Percentiles rank a stretch among this genome's conserved stretches.
Conservation (phyloP, 2,797 vertebrate species). For the Labeo calbasu region DNA sequence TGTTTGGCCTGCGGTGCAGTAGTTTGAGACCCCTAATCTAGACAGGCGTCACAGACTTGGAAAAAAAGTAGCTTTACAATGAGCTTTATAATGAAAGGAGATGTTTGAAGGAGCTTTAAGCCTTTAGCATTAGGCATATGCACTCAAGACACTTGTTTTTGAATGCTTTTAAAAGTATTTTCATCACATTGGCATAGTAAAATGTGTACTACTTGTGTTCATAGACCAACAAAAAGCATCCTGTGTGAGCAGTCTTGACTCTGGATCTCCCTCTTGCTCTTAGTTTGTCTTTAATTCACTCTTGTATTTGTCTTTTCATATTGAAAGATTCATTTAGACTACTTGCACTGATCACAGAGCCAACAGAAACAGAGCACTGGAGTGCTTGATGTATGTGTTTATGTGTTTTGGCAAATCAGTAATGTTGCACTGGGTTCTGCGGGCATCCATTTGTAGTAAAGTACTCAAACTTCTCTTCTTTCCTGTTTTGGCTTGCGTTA, state of each 20-base stretch:
- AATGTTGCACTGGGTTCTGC: slow-evolving; percentile 64
- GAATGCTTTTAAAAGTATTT: neutral
- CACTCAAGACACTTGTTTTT: neutral
- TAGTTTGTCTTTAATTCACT: slow-evolving; percentile 56
- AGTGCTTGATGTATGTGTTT: slow-evolving; percentile 53
- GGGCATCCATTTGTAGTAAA: slow-evolving; percentile 67
- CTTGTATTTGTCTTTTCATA: slow-evolving; percentile 43
- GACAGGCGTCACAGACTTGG: neutral
- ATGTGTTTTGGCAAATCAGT: slow-evolving; percentile 62
- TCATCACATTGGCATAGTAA: neutral
- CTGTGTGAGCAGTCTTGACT: neutral
- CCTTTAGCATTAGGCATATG: neutral
- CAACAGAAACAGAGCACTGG: slow-evolving; percentile 67
- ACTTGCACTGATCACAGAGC: slow-evolving; percentile 32
- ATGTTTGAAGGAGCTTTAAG: neutral
- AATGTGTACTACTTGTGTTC: neutral
- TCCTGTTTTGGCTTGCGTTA: slow-evolving; percentile 66
- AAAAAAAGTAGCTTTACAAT: neutral
- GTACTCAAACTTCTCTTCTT: slow-evolving; percentile 54
- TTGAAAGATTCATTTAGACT: slow-evolving; percentile 22
- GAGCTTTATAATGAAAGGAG: neutral
- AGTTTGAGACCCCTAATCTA: neutral
- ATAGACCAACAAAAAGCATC: neutral
- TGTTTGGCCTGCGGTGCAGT: neutral
- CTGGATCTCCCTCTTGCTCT: neutral